Percentiles rank a stretch among this genome's conserved stretches.
phyloP scores from a whole-genome alignment of 2,888 invertebrate species.

The Timema podura region DNA sequence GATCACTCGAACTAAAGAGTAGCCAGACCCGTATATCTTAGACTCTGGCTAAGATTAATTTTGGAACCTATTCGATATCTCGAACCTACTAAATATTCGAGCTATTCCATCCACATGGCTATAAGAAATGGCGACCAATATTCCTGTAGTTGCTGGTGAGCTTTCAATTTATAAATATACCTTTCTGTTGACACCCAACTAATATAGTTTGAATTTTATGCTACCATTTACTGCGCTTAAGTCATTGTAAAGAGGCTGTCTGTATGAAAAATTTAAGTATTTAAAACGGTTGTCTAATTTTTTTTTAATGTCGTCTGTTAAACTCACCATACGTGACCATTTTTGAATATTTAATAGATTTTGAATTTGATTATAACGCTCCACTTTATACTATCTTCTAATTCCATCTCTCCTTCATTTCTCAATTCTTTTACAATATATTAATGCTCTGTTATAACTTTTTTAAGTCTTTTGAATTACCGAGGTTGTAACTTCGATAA shows the following conservation, averaged over 20 bases:
- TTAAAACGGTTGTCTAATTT: not conserved
- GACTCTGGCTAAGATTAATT: not conserved
- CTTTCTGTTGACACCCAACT: not conserved
- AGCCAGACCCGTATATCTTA: too few species aligned
- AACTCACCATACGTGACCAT: not conserved
- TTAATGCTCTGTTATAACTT: too few species aligned
- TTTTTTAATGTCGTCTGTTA: not conserved
- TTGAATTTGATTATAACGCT: too few species aligned
- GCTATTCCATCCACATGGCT: slow-evolving; percentile 25
- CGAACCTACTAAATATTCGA: not conserved
- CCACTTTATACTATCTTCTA: too few species aligned
- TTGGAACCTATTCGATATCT: not conserved
- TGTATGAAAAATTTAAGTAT: too few species aligned
- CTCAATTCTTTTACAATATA: too few species aligned
- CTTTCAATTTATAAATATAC: slow-evolving; percentile 1
- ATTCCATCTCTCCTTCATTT: too few species aligned
- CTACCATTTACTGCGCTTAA: not conserved
- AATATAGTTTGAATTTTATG: not conserved
- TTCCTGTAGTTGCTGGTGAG: slow-evolving; percentile 31
- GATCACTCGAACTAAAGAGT: too few species aligned
- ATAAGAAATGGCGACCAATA: slow-evolving; percentile 29
- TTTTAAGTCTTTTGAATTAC: too few species aligned
- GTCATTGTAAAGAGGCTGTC: too few species aligned
- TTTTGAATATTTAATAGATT: too few species aligned
- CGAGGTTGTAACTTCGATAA: too few species aligned